Percentiles rank a stretch among this genome's conserved stretches.
Evolutionary conservation across 92 coral and sea anemone species (phyloP).

Genomic region (Anthopleura xanthogrammica): DNA sequence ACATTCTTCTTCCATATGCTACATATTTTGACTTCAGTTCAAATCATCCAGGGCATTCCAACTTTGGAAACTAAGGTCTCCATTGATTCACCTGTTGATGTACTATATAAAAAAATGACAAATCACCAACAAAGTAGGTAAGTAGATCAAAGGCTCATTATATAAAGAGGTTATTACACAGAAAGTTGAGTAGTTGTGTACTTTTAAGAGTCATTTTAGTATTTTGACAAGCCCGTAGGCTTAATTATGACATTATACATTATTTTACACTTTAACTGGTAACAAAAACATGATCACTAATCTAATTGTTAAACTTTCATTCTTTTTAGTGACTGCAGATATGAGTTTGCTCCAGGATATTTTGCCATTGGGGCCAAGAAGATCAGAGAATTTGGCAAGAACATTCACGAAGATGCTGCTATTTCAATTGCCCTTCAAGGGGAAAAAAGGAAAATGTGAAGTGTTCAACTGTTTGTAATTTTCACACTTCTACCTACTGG

Average conservation of each 20-base stretch:
- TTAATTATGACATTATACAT: no score
- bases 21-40: conserved; percentile 10
- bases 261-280: no score
- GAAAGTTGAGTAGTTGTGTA: no score
- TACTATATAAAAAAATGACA: conserved; percentile 6
- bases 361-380: conserved; percentile 7
- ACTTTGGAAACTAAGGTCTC: conserved; percentile 3
- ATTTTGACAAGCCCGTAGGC: no score
- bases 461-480: neutral
- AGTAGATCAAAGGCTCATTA: neutral
- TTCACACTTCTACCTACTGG: neutral
- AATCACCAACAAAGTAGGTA: conserved; percentile 5
- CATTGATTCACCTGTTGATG: conserved; percentile 7
- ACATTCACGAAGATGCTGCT: conserved; percentile 5
- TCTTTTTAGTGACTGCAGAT: neutral
- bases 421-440: neutral
- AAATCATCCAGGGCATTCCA: conserved; percentile 3
- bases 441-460: conserved; percentile 3
- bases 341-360: conserved; percentile 8
- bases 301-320: no score
- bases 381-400: conserved; percentile 1
- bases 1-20: conserved; percentile 7
- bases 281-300: no score
- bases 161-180: no score
- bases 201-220: no score